Evolutionary conservation across 1,140 invertebrate genomes (phyloP), one percentile per base, ranked within the genome.

Genomic region (Potamilus streckersoni): DNA sequence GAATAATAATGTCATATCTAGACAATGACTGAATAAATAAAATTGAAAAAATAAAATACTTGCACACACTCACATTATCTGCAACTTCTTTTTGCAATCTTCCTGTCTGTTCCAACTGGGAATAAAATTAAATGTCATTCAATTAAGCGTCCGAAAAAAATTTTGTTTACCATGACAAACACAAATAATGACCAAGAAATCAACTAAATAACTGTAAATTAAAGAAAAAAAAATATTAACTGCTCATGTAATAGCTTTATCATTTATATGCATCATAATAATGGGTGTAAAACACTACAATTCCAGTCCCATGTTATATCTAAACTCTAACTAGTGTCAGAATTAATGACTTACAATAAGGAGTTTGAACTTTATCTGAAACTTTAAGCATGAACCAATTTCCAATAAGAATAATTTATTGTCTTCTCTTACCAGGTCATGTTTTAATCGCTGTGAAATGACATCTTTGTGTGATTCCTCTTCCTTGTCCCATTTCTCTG

Each of bases 31-130:
- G 38, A 11, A 49, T 49, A 49, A 49, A 49, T 11, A 4, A 49
- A 49, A 11, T 49, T 49, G 38, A 5, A 49, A 6, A 49, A 49
- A 49, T 8, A 49, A 49, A 11, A 49, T 49, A 49, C 3, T 11
- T 69, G 12, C 38, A 20, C n/a, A 89, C 86, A 70, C 89, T 89
- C 80, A 94, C 93, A 76, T 91, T 91, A 78, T 93, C 93, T 0
- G 96, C 95, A 60, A 97, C 91, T 84, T 92, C 91, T 87, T 93
- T 93, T 62, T 93, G 92, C 71, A 97, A 89, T 87, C 93, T 93
- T 19, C 96, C 96, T 74, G 94, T 94, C 88, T 95, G 94, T 88
- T 97, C 95, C 38, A 97, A 90, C 89, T 90, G 76, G 58, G 87
- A 83, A 77, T 78, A 67, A 71, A 76, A 75, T 64, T 38, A 49